A percentile compares a stretch with the other conserved stretches of the same genome.
Evolutionary conservation across 2,113 vertebrate species (phyloP).

Genomic region (Entelurus aequoreus): DNA sequence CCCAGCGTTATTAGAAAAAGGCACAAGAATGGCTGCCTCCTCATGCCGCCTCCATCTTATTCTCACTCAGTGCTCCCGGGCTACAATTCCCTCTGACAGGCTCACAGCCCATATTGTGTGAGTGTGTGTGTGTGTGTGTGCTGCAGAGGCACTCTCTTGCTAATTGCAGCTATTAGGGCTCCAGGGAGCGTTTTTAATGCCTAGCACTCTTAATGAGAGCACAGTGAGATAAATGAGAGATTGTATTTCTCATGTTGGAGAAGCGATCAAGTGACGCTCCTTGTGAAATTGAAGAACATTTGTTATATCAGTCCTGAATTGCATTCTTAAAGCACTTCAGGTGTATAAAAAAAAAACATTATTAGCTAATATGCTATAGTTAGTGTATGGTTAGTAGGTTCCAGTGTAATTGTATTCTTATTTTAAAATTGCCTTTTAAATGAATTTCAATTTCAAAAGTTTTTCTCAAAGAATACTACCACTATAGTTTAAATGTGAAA

Average conservation of each 20-base stretch:
- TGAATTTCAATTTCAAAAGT: too few relatives aligned
- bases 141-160: slow-evolving; percentile 37
- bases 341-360: not conserved
- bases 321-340: not conserved
- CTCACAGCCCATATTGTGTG: slow-evolving; percentile 18
- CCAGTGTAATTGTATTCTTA: not conserved
- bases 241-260: slow-evolving; percentile 47
- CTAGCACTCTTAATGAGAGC: slow-evolving; percentile 52
- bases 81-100: slow-evolving; percentile 42
- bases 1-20: slow-evolving; percentile 59
- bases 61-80: slow-evolving; percentile 33
- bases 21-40: slow-evolving; percentile 40
- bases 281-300: slow-evolving; percentile 25
- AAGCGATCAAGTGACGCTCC: slow-evolving; percentile 36
- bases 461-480: too few relatives aligned
- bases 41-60: slow-evolving; percentile 45
- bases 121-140: slow-evolving; percentile 21
- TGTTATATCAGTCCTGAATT: slow-evolving; percentile 14
- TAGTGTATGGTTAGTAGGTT: not conserved
- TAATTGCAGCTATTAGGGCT: slow-evolving; percentile 66
- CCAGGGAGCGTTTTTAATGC: slow-evolving; percentile 33
- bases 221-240: slow-evolving; percentile 56
- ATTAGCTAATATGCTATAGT: not conserved
- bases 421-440: not conserved
- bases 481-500: too few relatives aligned